These are phyloP conservation scores for Ochlodes sylvanus DNA, from an alignment of 2,888 invertebrate genomes.

Conservation along the genomic window DNA sequence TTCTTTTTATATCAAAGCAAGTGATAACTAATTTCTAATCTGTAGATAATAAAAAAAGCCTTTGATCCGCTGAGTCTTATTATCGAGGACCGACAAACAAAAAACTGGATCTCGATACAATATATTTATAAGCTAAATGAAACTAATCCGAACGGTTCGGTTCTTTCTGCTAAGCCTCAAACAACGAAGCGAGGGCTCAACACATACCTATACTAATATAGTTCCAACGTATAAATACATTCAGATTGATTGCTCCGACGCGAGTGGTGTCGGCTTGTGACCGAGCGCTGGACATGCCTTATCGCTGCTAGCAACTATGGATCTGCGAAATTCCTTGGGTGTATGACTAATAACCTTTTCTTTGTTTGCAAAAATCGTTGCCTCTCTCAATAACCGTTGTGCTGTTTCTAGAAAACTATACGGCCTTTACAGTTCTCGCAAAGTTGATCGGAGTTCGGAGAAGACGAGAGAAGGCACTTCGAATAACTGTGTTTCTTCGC, in stretches of 20 bases:
- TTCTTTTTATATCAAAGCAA: no score
- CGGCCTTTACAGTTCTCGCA: no score
- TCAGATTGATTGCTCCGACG: conserved; percentile 9
- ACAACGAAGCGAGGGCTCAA: neutral
- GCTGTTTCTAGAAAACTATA: no score
- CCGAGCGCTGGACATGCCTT: conserved; percentile 9
- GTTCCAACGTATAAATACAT: neutral
- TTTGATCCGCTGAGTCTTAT: no score
- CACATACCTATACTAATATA: conserved; percentile 1
- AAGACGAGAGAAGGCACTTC: no score
- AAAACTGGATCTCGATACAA: no score
- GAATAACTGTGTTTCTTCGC: no score
- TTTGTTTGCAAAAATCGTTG: neutral
- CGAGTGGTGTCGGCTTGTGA: neutral
- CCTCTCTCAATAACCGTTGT: neutral
- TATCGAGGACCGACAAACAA: no score
- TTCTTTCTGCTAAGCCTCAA: neutral
- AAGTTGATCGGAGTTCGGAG: no score
- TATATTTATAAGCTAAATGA: no score
- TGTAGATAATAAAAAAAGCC: no score
- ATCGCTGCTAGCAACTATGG: conserved; percentile 18
- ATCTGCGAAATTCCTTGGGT: neutral
- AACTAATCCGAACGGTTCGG: neutral
- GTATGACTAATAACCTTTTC: neutral
- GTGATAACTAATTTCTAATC: no score